Conservation (phyloP, 2,888 invertebrate species). For the Branchipolynoe longqiensis region DNA sequence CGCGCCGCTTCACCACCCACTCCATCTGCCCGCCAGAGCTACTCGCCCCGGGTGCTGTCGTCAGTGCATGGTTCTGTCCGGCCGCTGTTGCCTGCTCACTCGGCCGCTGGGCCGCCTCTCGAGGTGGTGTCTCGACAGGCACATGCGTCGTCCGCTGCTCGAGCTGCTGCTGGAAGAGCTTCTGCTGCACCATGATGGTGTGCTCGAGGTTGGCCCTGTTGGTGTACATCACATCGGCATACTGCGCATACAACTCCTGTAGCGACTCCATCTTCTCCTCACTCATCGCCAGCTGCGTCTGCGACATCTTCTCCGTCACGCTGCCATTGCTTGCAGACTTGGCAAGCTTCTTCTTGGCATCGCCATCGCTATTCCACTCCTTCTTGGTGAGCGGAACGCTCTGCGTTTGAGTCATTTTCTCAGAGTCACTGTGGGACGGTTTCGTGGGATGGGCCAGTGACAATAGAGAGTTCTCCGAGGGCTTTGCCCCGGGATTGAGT, state of each 20-base stretch:
- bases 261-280: constrained; percentile 65
- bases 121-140: too few species aligned
- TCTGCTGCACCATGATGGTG: constrained; percentile 87
- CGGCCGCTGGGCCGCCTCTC: not conserved
- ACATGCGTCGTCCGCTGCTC: constrained; percentile 59
- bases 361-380: constrained; percentile 59
- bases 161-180: constrained; percentile 82
- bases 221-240: constrained; percentile 87
- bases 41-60: not conserved
- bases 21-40: constrained; percentile 77
- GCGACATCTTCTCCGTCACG: constrained; percentile 62
- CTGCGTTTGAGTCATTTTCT: constrained; percentile 70
- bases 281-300: constrained; percentile 59
- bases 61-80: constrained; percentile 66
- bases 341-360: constrained; percentile 49
- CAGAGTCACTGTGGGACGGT: constrained; percentile 76
- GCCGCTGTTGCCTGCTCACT: not conserved
- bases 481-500: constrained; percentile 75
- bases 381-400: not conserved
- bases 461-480: constrained; percentile 76
- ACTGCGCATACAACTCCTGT: constrained; percentile 80
- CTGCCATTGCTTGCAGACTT: constrained; percentile 62
- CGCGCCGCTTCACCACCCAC: constrained; percentile 89
- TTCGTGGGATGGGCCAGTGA: constrained; percentile 72
- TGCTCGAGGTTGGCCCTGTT: constrained; percentile 87